Conservation (phyloP, 2,888 invertebrate species). For the Diadegma fenestrale region DNA sequence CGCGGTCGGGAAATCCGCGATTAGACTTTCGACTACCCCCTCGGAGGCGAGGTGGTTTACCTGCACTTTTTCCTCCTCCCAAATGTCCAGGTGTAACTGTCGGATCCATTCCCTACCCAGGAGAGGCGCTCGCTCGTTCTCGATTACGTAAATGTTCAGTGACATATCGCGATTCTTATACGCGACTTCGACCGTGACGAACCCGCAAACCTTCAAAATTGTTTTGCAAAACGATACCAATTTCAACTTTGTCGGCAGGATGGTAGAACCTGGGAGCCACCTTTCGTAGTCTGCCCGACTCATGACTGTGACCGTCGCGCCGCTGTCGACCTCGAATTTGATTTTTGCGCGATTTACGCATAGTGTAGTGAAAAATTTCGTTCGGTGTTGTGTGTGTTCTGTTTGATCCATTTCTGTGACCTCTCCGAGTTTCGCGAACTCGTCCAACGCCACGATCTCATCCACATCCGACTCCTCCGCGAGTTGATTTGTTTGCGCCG, state of each 20-base stretch:
- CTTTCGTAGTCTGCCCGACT: too few relatives aligned
- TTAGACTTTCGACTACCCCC: conserved; percentile 4
- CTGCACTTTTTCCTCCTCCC: conserved; percentile 12
- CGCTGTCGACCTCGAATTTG: conserved; percentile 42
- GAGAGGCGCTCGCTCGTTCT: conserved; percentile 27
- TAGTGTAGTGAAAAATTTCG: conserved; percentile 42
- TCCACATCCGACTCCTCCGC: conserved; percentile 13
- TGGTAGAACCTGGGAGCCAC: not conserved
- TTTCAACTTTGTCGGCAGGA: conserved; percentile 20
- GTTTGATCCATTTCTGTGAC: not conserved
- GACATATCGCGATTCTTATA: conserved; percentile 11
- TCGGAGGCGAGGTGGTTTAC: not conserved
- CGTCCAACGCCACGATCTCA: conserved; percentile 30
- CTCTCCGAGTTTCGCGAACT: not conserved
- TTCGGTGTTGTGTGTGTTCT: conserved; percentile 29
- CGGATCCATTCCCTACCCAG: conserved; percentile 52
- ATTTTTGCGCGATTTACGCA: conserved; percentile 3
- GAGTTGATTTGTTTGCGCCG: not conserved
- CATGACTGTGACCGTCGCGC: too few relatives aligned
- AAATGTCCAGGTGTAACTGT: conserved; percentile 39
- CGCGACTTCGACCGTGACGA: not conserved
- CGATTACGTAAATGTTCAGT: too few relatives aligned
- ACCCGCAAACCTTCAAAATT: conserved; percentile 31
- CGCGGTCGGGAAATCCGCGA: conserved; percentile 1
- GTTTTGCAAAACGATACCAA: conserved; percentile 26